Evolutionary conservation across 2,113 vertebrate genomes (phyloP).

Genomic region (Neotragus moschatus): DNA sequence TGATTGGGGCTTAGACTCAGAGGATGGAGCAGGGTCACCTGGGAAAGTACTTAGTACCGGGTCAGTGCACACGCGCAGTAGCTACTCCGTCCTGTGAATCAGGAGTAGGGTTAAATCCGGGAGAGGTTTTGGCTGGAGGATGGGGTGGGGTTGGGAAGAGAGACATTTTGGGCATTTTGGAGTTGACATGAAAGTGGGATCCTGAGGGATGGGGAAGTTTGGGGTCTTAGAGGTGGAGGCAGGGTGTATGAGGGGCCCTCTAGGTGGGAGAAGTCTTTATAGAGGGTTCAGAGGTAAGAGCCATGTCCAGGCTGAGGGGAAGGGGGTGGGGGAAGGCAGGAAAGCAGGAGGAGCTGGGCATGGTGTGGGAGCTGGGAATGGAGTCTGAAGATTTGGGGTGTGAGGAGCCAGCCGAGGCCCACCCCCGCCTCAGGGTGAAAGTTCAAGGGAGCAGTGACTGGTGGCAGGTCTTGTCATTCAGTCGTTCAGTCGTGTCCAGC

Average conservation of each 20-base stretch:
- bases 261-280: background rate
- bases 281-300: background rate
- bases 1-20: background rate
- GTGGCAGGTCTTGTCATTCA: background rate
- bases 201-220: rapidly evolving
- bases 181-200: rapidly evolving
- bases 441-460: background rate
- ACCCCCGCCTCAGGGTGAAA: background rate
- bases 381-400: background rate
- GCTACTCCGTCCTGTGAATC: background rate
- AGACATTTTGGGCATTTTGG: background rate
- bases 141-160: too few species aligned
- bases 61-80: rapidly evolving
- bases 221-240: background rate
- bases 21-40: background rate
- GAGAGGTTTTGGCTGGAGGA: background rate
- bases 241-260: too few species aligned
- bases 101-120: background rate
- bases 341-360: background rate
- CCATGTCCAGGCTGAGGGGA: background rate
- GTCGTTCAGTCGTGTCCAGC: background rate
- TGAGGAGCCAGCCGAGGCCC: too few species aligned
- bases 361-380: rapidly evolving
- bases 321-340: rapidly evolving
- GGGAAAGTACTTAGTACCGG: rapidly evolving